Evolutionary conservation across 1,140 invertebrate species (phyloP).

Genomic region (Paracyclopina nana): DNA sequence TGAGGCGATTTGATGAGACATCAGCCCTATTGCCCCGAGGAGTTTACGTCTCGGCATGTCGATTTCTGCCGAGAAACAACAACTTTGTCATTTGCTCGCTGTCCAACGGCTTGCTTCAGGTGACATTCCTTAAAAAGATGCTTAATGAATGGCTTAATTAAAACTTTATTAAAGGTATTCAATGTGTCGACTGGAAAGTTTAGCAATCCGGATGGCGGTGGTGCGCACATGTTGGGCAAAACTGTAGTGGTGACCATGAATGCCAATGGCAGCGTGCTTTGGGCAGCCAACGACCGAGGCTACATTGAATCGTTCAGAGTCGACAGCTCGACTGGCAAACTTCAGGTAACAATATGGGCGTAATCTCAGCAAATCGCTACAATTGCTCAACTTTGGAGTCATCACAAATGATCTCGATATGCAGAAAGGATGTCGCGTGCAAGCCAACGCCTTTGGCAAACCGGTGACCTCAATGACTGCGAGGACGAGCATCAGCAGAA

Average conservation of each 20-base stretch:
- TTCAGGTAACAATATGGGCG: too few species aligned
- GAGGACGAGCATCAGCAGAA: not conserved
- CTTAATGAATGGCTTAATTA: too few species aligned
- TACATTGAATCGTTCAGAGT: slow-evolving; percentile 3
- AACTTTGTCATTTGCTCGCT: slow-evolving; percentile 46
- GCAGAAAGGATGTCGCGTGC: slow-evolving; percentile 1
- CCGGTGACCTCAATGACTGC: not conserved
- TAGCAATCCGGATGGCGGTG: not conserved
- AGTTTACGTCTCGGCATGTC: slow-evolving; percentile 46
- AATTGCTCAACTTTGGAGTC: too few species aligned
- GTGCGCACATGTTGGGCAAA: slow-evolving; percentile 12
- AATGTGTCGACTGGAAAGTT: slow-evolving; percentile 56
- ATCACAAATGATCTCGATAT: slow-evolving; percentile 10
- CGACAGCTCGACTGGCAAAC: too few species aligned
- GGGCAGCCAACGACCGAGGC: slow-evolving; percentile 8
- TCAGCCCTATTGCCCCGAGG: slow-evolving; percentile 35
- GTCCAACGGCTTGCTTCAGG: not conserved
- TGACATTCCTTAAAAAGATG: not conserved
- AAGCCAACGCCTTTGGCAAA: not conserved
- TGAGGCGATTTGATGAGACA: slow-evolving; percentile 34
- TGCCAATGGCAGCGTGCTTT: not conserved
- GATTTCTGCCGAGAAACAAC: slow-evolving; percentile 64
- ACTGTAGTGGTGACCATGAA: not conserved
- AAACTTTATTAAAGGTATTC: too few species aligned
- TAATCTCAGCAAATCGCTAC: too few species aligned